Percentiles rank a stretch among this genome's conserved stretches.
Evolutionary conservation across 2,888 invertebrate genomes (phyloP).

Genomic region (Tenthredo livida): DNA sequence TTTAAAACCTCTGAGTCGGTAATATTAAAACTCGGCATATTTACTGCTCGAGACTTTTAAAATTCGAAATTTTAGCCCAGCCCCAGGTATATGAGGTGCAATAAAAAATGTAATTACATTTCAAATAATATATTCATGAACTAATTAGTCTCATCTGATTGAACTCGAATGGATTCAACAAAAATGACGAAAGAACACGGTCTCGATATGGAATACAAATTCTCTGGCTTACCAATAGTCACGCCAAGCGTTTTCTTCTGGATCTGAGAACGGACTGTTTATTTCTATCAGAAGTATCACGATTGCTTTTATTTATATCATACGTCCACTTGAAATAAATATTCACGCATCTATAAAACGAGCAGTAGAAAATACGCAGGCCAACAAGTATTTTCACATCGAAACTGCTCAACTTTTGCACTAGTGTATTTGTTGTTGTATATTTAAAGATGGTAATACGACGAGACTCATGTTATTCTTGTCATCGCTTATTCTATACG

Average conservation of each 20-base stretch:
- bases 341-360: background rate
- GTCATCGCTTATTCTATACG: background rate
- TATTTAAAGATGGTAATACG: background rate
- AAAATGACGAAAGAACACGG: background rate
- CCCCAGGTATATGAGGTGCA: background rate
- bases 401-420: background rate
- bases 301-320: background rate
- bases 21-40: too few species aligned
- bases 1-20: too few species aligned
- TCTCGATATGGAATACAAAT: background rate
- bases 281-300: background rate
- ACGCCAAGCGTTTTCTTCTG: background rate
- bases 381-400: background rate
- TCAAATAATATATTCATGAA: background rate
- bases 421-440: background rate
- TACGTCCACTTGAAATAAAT: background rate
- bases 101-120: background rate
- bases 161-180: background rate
- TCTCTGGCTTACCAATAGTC: background rate
- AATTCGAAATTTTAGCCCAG: too few species aligned
- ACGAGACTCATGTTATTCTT: background rate
- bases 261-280: background rate
- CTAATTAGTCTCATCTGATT: background rate
- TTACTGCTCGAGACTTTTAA: too few species aligned
- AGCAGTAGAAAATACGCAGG: background rate